Percentiles rank a stretch among this genome's conserved stretches.
Evolutionary conservation across 2,113 vertebrate genomes (phyloP).

Genomic region (Butorides virescens): DNA sequence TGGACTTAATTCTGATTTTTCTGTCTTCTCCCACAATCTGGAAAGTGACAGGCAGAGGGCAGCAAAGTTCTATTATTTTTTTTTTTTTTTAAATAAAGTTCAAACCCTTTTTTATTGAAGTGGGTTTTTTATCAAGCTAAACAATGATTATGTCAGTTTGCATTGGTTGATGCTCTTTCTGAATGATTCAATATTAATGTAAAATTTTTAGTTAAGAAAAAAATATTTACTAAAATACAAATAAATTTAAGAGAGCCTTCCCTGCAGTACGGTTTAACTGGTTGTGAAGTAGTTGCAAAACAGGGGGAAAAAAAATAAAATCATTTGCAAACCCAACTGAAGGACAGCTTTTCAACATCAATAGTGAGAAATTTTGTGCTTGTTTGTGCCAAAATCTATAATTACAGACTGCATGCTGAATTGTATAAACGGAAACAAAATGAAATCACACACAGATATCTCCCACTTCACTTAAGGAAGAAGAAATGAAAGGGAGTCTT

Average conservation of each 20-base stretch:
- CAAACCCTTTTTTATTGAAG: background rate
- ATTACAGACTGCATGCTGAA: background rate
- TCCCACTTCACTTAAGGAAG: background rate
- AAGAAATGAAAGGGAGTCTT: conserved; percentile 3
- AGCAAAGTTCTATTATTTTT: conserved; percentile 68
- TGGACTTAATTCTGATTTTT: background rate
- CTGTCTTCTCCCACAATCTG: background rate
- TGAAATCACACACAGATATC: background rate
- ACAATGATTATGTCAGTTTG: background rate
- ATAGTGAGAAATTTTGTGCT: background rate
- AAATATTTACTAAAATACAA: background rate
- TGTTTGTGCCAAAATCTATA: background rate
- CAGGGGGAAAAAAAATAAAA: background rate
- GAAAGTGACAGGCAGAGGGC: conserved; percentile 66
- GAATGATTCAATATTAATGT: background rate
- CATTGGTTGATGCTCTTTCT: background rate
- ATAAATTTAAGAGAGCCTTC: background rate
- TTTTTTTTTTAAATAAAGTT: background rate
- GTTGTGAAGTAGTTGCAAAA: background rate
- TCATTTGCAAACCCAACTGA: background rate
- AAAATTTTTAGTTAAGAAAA: background rate
- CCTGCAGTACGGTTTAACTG: background rate
- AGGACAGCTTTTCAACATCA: background rate
- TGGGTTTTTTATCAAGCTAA: background rate
- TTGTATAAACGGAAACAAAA: background rate